Evolutionary conservation across 2,888 invertebrate species (phyloP).

Genomic region (Sialis fuliginosa): DNA sequence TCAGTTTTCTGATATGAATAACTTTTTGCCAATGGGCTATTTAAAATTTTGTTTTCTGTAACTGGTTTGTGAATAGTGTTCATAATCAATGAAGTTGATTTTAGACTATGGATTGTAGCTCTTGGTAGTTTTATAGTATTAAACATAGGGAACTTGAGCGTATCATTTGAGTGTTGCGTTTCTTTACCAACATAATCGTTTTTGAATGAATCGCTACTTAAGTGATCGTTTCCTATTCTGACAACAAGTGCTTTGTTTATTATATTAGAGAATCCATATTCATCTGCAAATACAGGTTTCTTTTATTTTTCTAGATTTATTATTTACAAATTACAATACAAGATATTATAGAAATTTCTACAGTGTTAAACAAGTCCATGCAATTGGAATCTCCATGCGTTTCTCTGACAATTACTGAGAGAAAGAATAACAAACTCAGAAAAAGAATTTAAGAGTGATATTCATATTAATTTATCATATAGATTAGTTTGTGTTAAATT

Average conservation of each 20-base stretch:
- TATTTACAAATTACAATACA: no score
- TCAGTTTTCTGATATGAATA: constrained; percentile 17
- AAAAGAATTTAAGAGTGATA: background rate
- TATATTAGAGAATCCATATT: constrained; percentile 16
- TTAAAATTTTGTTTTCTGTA: constrained; percentile 13
- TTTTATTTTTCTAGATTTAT: no score
- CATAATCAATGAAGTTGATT: constrained; percentile 27
- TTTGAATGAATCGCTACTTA: constrained; percentile 16
- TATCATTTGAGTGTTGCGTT: constrained; percentile 2
- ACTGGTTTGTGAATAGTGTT: constrained; percentile 18
- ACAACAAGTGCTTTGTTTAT: constrained; percentile 27
- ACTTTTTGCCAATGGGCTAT: constrained; percentile 5
- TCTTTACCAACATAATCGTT: constrained; percentile 18
- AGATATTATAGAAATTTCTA: constrained; percentile 2
- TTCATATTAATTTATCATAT: no score
- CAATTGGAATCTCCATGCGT: background rate
- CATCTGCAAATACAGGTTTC: constrained; percentile 17
- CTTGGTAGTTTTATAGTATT: constrained; percentile 12
- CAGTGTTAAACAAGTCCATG: constrained; percentile 6
- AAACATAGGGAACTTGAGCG: background rate
- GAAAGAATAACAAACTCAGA: background rate
- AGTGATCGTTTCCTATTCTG: constrained; percentile 20
- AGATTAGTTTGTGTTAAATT: no score
- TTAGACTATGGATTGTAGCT: constrained; percentile 21
- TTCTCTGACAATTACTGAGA: background rate